A percentile compares a stretch with the other conserved stretches of the same genome.
Evolutionary conservation across 2,888 invertebrate species (phyloP).

Genomic region (Tanaodytes sp.): DNA sequence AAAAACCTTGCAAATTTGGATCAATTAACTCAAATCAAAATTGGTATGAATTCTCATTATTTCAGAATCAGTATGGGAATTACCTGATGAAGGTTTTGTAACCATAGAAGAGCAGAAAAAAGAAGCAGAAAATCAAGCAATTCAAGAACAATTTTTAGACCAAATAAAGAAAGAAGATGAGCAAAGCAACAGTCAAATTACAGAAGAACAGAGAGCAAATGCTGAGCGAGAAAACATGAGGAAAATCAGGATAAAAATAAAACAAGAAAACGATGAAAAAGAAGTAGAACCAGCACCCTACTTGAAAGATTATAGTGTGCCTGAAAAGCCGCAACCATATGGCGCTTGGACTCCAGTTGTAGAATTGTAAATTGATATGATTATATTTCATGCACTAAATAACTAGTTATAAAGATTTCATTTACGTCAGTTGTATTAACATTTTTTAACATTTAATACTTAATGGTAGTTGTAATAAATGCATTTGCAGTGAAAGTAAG

Average conservation of each 20-base stretch:
- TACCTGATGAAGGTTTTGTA: constrained; percentile 82
- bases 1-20: no score
- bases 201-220: constrained; percentile 69
- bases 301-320: constrained; percentile 76
- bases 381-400: no score
- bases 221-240: constrained; percentile 65
- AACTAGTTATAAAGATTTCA: no score
- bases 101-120: constrained; percentile 79
- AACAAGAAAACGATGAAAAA: constrained; percentile 64
- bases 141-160: constrained; percentile 73
- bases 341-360: constrained; percentile 84
- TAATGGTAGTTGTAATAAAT: no score
- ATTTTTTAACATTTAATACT: no score
- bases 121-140: constrained; percentile 73
- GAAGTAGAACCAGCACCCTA: constrained; percentile 70
- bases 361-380: constrained; percentile 74
- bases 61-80: constrained; percentile 84
- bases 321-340: constrained; percentile 79
- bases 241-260: constrained; percentile 70
- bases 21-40: no score
- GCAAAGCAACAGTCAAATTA: constrained; percentile 69
- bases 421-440: no score
- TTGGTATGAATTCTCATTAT: constrained; percentile 56
- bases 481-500: no score
- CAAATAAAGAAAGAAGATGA: constrained; percentile 74